A percentile compares a stretch with the other conserved stretches of the same genome.
These are phyloP conservation scores for Ameiurus melas DNA, from an alignment of 2,113 vertebrate species.

Conservation along the genomic window DNA sequence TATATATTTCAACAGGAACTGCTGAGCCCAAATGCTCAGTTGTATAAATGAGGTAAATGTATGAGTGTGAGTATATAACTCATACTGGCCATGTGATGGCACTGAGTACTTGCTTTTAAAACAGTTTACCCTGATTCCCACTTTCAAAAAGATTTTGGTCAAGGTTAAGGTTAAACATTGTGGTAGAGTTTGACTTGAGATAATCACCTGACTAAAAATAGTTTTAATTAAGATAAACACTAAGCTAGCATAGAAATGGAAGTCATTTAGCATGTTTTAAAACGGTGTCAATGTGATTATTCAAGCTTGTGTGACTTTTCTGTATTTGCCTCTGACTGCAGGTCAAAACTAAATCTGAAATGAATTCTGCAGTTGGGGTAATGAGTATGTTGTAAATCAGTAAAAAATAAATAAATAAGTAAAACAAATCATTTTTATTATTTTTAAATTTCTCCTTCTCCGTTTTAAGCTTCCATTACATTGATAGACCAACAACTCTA, in stretches of 20 bases:
- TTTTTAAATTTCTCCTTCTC: neutral
- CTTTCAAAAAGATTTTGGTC: neutral
- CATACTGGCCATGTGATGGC: slow-evolving; percentile 3
- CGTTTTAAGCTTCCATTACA: neutral
- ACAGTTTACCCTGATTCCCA: neutral
- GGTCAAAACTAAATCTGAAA: too few relatives aligned
- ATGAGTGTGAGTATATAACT: neutral
- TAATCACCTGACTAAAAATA: neutral
- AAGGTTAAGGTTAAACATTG: neutral
- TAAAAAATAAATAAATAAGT: neutral
- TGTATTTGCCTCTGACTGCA: too few relatives aligned
- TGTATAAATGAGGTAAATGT: neutral
- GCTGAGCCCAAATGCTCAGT: neutral
- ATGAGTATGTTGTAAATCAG: neutral
- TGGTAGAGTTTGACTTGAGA: neutral
- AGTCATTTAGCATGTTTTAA: neutral
- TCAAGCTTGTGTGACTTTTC: neutral
- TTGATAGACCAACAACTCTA: neutral
- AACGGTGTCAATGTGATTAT: neutral
- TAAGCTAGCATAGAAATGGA: neutral
- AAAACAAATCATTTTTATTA: neutral
- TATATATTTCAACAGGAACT: too few relatives aligned
- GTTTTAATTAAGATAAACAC: neutral
- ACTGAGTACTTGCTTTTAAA: neutral
- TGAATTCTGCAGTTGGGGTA: neutral